A percentile compares a stretch with the other conserved stretches of the same genome.
phyloP scores from a whole-genome alignment of 2,797 vertebrate species.

The Acanthurus lineatus region DNA sequence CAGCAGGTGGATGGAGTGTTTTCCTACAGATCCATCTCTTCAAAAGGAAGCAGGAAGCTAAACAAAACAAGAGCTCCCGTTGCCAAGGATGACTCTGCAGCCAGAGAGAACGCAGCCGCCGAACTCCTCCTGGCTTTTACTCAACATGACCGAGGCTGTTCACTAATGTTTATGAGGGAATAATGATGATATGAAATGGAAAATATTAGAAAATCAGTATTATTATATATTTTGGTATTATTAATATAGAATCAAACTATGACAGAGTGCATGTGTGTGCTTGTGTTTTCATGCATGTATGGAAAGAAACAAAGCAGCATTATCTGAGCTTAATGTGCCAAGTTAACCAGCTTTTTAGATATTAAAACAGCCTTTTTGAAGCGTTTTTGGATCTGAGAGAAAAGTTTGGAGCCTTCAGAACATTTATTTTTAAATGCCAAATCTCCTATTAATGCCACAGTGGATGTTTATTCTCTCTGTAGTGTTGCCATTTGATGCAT shows the following conservation, averaged over 20 bases:
- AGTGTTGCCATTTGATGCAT: not conserved
- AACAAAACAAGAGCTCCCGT: slow-evolving; percentile 41
- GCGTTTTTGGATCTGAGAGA: no score
- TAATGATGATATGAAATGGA: not conserved
- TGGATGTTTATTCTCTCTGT: not conserved
- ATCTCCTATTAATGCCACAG: not conserved
- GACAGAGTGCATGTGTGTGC: not conserved
- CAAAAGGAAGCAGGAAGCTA: slow-evolving; percentile 31
- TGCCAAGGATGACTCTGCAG: slow-evolving; percentile 27
- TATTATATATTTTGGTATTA: not conserved
- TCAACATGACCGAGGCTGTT: slow-evolving; percentile 15
- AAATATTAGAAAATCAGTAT: not conserved
- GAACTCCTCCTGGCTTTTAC: slow-evolving; percentile 23
- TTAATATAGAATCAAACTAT: not conserved
- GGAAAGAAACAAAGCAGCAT: not conserved
- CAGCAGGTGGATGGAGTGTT: slow-evolving; percentile 43
- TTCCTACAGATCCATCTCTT: slow-evolving; percentile 26
- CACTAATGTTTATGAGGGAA: not conserved
- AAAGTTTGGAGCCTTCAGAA: no score
- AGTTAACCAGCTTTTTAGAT: not conserved
- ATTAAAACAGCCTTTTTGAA: not conserved
- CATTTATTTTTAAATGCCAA: not conserved
- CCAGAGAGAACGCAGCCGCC: not conserved
- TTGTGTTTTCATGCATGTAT: not conserved
- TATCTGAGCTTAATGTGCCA: not conserved